Evolutionary conservation across 2,888 invertebrate genomes (phyloP), one percentile per base, ranked within the genome.

Genomic region (Geophilus truncorum): DNA sequence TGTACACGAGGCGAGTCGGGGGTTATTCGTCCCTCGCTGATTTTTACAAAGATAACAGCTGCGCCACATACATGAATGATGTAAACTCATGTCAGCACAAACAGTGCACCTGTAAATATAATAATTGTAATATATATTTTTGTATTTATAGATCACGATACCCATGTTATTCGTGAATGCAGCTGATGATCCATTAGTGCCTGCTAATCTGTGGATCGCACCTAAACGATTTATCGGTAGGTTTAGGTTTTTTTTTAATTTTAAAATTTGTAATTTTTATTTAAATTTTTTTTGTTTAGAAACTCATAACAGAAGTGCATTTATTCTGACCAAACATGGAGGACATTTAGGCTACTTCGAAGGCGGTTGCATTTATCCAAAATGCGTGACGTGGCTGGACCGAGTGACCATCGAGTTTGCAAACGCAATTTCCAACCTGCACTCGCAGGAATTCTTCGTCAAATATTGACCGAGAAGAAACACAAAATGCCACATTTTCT

Each of bases 321-420:
- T 92, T 85, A 88, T 96, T 80, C 93, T 94, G 86, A 88, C 95
- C 28, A 92, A 94, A 10, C 96, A 97, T 86, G 97, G 97, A 12
- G 97, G 97, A 3, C 97, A 97, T 88, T 90, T 97, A 83, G 97
- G 97, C 23, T 97, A 95, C 88, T 96, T 96, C 87, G 97, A 97
- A 88, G 96, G 96, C 10, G 95, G 95, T 21, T 88, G 93, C 30
- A 86, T 96, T 0, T 93, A 94, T 87, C 96, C 97, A 0, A 93
- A 95, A 86, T 93, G 94, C 0, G 93, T 96, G 81, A 96, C 96
- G 81, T 97, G 97, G 97, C 88, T 97, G 82, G 97, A 97, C 88
- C 91, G 94, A 75, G 92, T 95, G 0, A 88, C 96, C n/a, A 93
- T 96, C 0, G 92, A 94, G 1, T 89, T 95, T 82, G 91, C 93